Conservation (phyloP, 2,113 vertebrate species). For the Osmerus mordax region DNA sequence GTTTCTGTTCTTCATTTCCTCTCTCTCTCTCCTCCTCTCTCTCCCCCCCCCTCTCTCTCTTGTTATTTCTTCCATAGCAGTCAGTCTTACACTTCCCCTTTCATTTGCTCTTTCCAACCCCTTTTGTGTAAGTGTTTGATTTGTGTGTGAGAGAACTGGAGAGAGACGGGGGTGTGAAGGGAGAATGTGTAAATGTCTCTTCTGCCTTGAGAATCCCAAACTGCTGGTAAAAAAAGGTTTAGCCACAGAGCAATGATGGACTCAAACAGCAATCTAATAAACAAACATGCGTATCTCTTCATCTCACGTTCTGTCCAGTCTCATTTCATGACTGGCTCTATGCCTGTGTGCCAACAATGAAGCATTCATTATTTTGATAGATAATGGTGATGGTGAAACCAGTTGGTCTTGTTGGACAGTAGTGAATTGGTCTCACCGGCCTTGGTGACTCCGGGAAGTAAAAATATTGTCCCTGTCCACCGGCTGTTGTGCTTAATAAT, state of each 20-base stretch:
- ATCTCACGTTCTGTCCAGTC: background rate
- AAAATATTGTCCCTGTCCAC: slow-evolving; percentile 48
- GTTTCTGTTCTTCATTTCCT: background rate
- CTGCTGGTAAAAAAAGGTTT: background rate
- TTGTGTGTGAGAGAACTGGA: background rate
- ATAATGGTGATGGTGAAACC: slow-evolving; percentile 46
- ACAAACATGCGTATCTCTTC: background rate
- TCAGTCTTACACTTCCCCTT: background rate
- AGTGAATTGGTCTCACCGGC: slow-evolving; percentile 29
- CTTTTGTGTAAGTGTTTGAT: background rate
- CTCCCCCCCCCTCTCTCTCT: background rate
- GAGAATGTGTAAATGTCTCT: background rate
- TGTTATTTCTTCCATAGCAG: background rate
- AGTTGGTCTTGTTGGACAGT: slow-evolving; percentile 49
- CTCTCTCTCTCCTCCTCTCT: background rate
- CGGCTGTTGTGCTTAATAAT: slow-evolving; percentile 58
- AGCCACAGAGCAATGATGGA: background rate
- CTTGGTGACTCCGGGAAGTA: slow-evolving; percentile 40
- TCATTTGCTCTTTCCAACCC: background rate
- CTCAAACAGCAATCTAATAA: background rate
- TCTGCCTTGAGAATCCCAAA: slow-evolving; percentile 1
- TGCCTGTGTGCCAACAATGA: slow-evolving; percentile 22
- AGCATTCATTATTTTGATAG: slow-evolving; percentile 1
- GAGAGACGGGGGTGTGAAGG: background rate
- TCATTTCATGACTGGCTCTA: background rate